These are phyloP conservation scores for Ibycter americanus DNA, from an alignment of 2,797 vertebrate species.

Conservation along the genomic window DNA sequence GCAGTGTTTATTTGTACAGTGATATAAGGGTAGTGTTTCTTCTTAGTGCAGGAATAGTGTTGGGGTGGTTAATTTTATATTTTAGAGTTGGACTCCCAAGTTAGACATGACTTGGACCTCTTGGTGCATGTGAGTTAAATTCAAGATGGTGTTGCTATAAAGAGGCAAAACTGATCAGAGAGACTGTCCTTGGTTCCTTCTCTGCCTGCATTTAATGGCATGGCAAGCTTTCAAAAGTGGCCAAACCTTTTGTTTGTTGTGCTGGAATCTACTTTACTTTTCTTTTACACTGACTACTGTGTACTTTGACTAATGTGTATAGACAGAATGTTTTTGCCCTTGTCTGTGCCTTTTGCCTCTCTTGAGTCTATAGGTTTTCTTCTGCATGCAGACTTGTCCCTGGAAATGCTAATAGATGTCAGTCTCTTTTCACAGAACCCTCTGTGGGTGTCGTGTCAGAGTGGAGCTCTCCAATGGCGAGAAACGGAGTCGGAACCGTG, in stretches of 20 bases:
- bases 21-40: fast-evolving
- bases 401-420: fast-evolving
- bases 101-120: background rate
- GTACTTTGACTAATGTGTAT: background rate
- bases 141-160: background rate
- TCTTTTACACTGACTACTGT: background rate
- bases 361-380: fast-evolving
- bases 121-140: background rate
- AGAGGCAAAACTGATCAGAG: background rate
- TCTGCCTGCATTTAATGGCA: background rate
- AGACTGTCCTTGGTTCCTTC: background rate
- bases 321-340: fast-evolving
- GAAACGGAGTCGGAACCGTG: conserved; percentile 93
- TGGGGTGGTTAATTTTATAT: background rate
- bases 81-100: background rate
- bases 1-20: fast-evolving
- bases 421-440: conserved; percentile 73
- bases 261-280: background rate
- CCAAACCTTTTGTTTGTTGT: background rate
- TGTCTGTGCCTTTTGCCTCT: fast-evolving
- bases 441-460: conserved; percentile 93
- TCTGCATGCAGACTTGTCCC: fast-evolving
- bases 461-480: conserved; percentile 97
- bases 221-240: background rate
- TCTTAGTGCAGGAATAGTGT: too few relatives aligned